A percentile compares a stretch with the other conserved stretches of the same genome.
Conservation (phyloP, 2,113 vertebrate genomes). For the Scartelaos histophorus region DNA sequence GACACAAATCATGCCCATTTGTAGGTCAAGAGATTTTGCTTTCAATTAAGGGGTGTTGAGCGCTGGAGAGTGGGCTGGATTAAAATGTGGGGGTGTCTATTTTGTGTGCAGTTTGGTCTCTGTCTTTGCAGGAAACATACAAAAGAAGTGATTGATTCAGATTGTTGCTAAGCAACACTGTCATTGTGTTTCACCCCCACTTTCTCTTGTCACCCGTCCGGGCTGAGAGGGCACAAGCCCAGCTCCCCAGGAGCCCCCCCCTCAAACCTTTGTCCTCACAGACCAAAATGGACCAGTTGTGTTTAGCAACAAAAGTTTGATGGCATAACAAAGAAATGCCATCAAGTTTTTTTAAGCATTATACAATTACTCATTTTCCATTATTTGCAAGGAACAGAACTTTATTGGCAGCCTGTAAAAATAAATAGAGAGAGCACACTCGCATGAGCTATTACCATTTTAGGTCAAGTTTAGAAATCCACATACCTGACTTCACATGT, state of each 20-base stretch:
- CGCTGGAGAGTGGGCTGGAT: slow-evolving; percentile 36
- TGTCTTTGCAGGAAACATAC: slow-evolving; percentile 27
- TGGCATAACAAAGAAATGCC: neutral
- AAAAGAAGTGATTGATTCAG: slow-evolving; percentile 68
- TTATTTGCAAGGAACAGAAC: slow-evolving; percentile 17
- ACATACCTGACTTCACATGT: slow-evolving; percentile 45
- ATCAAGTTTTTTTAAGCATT: neutral
- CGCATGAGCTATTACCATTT: slow-evolving; percentile 66
- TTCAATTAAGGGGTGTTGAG: slow-evolving; percentile 31
- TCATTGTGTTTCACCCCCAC: slow-evolving; percentile 47
- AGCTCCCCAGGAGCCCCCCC: slow-evolving; percentile 46
- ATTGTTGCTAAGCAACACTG: slow-evolving; percentile 56
- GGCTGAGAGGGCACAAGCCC: slow-evolving; percentile 55
- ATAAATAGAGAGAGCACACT: slow-evolving; percentile 59
- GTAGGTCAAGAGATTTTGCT: slow-evolving; percentile 62
- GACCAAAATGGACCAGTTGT: neutral
- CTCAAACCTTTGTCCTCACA: slow-evolving; percentile 53
- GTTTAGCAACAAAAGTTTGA: slow-evolving; percentile 9
- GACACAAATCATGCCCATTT: slow-evolving; percentile 42
- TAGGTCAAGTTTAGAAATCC: slow-evolving; percentile 61
- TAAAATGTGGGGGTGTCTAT: slow-evolving; percentile 32
- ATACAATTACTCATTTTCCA: slow-evolving; percentile 4
- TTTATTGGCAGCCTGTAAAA: slow-evolving; percentile 47
- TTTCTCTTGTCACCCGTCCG: slow-evolving; percentile 49
- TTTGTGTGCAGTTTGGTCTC: slow-evolving; percentile 25